Evolutionary conservation across 2,888 invertebrate species (phyloP).

Genomic region (Cheilosia scutellata): DNA sequence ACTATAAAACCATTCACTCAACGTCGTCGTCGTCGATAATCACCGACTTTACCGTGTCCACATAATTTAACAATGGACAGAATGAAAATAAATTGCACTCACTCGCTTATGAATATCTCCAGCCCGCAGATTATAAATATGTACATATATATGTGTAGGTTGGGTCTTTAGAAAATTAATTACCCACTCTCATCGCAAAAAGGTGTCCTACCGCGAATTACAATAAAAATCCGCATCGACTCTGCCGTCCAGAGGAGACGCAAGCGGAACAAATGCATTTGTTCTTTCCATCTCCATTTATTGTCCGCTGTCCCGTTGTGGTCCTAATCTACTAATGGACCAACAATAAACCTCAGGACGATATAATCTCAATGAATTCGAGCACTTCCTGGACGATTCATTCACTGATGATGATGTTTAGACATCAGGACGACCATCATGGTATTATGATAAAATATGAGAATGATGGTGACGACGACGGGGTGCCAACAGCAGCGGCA

Average conservation of each 20-base stretch:
- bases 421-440: constrained; percentile 60
- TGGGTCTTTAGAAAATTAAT: constrained; percentile 58
- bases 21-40: constrained; percentile 40
- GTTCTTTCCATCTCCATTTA: constrained; percentile 17
- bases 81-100: constrained; percentile 63
- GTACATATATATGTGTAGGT: constrained; percentile 6
- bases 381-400: constrained; percentile 46
- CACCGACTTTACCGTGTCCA: constrained; percentile 28
- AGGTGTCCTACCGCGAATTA: constrained; percentile 74
- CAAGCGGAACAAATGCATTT: constrained; percentile 49
- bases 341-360: constrained; percentile 68
- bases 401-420: constrained; percentile 55
- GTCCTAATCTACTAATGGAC: constrained; percentile 76
- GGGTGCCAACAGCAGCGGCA: constrained; percentile 64
- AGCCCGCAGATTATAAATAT: constrained; percentile 38
- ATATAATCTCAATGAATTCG: constrained; percentile 67
- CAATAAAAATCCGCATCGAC: constrained; percentile 62
- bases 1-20: constrained; percentile 30
- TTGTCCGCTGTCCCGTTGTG: constrained; percentile 55
- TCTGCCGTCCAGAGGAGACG: constrained; percentile 14
- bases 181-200: constrained; percentile 61
- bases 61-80: constrained; percentile 30
- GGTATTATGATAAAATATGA: constrained; percentile 71
- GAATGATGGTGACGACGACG: constrained; percentile 52
- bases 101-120: constrained; percentile 26